Base-by-base conservation (phyloP, 2,888 invertebrate species). In the Netelia inedita region DNA sequence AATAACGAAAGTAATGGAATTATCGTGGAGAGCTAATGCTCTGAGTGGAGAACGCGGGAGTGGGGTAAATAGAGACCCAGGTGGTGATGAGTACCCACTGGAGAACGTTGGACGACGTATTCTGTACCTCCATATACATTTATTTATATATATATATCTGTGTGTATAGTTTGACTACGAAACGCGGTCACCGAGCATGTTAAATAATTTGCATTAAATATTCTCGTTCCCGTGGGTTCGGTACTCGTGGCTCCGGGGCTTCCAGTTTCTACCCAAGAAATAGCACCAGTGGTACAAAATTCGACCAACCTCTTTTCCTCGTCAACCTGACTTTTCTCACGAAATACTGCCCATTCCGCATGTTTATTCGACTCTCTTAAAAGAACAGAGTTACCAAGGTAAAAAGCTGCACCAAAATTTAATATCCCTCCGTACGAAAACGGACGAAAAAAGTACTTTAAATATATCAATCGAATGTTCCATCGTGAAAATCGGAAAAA, bases 191-290 rank as follows among this genome's bases (percentile, higher is more conserved):
- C 74, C 74, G 68, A 61, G 78, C 65, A 59, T 73, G 69, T 72
- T 78, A 82, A 82, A 82, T 79, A 82, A 82, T 82, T 82, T 78
- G 82, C 82, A 79, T 82, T 72, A 72, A 82, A 79, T 68, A 79
- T 82, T 82, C 79, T 74, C 59, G 72, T 79, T 71, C 71, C 78
- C 43, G 16, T 28, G 78, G 65, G 57, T 78, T 21, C 43, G 63
- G 57, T 61, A 14, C 35, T 53, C 41, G 55, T 55, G 59, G 61
- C 61, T 69, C 53, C 14, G 53, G 43, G 66, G 53, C 69, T 50
- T 61, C 21, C 61, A 68, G n/a, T 28, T 55, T 79, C 65, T 55
- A 55, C 35, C 63, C 46, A 46, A 46, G 11, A 23, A 61, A 35
- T 28, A 23, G 46, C 59, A 28, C 19, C 59, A 50, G 69, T 61